Percentiles rank a stretch among this genome's conserved stretches.
Evolutionary conservation across 2,113 vertebrate species (phyloP).

Genomic region (Lota lota): DNA sequence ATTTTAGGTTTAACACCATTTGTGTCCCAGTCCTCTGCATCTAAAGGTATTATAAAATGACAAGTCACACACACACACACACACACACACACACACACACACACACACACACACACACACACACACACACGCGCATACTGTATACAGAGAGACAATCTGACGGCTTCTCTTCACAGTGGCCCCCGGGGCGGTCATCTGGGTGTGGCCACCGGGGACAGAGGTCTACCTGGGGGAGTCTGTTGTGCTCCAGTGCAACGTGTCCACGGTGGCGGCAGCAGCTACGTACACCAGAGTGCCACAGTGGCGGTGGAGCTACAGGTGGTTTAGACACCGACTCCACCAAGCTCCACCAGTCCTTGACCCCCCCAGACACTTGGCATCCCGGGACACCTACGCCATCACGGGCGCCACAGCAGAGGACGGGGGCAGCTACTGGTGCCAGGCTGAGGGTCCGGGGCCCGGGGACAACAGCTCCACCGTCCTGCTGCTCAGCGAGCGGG

Average conservation of each 20-base stretch:
- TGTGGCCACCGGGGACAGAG: constrained; percentile 51
- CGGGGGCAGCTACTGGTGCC: constrained; percentile 45
- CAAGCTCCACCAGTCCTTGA: neutral
- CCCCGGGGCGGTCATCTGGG: constrained; percentile 25
- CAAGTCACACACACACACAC: neutral
- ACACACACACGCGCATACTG: neutral
- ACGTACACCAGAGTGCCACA: neutral
- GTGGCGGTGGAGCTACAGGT: constrained; percentile 26
- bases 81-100: neutral
- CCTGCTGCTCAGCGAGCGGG: constrained; percentile 6
- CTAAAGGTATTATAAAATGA: neutral
- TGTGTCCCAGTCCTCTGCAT: neutral
- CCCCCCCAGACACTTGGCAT: constrained; percentile 38
- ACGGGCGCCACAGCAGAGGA: constrained; percentile 39
- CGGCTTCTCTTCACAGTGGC: constrained; percentile 23
- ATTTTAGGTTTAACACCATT: neutral
- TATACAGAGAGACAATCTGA: neutral
- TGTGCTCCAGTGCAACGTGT: constrained; percentile 43
- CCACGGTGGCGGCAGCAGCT: constrained; percentile 13
- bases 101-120: neutral
- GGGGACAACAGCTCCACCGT: constrained; percentile 8
- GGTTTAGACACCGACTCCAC: constrained; percentile 31
- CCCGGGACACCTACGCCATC: constrained; percentile 54
- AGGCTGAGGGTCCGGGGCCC: constrained; percentile 18
- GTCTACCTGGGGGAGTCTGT: constrained; percentile 52